Conservation (phyloP, 2,113 vertebrate genomes). For the Coptodon bakossiorum region DNA sequence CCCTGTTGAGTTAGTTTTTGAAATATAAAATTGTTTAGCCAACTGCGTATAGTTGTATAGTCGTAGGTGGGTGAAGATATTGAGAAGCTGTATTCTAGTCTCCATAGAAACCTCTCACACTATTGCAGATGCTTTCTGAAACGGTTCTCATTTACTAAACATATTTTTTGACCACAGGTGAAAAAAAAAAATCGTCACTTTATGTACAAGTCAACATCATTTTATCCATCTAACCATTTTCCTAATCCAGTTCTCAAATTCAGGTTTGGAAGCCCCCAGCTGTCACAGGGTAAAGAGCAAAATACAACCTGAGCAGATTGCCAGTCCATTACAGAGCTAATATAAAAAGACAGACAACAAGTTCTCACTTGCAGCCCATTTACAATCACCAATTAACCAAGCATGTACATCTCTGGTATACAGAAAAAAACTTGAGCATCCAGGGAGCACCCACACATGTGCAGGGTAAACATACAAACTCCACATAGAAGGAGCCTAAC, state of each 20-base stretch:
- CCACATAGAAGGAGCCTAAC: neutral
- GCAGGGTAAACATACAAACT: neutral
- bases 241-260: neutral
- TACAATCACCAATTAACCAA: neutral
- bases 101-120: neutral
- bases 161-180: neutral
- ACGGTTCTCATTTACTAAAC: neutral
- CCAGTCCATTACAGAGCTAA: neutral
- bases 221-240: neutral
- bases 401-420: neutral
- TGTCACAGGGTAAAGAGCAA: neutral
- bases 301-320: neutral
- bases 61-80: neutral
- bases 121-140: neutral
- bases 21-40: neutral
- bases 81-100: neutral
- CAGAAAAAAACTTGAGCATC: neutral
- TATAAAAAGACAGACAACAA: neutral
- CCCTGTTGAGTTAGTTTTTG: neutral
- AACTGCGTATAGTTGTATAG: fast-evolving
- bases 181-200: neutral
- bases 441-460: neutral
- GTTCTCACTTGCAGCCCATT: neutral
- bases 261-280: neutral
- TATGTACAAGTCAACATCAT: neutral